Conservation (phyloP, 1,140 invertebrate species). For the Zaprionus gabonicus region DNA sequence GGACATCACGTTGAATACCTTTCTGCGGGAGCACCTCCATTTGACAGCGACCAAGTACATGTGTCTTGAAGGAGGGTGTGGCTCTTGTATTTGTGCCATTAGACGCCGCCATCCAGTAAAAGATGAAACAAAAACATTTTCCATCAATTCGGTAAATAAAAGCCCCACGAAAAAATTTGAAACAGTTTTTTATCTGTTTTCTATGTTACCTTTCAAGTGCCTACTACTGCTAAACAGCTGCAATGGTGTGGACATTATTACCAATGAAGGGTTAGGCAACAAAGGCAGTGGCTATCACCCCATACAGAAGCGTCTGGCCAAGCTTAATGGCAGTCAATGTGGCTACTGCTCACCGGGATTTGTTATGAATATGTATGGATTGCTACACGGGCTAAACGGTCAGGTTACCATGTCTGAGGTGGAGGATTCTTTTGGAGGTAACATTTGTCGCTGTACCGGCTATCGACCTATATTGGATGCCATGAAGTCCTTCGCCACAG, state of each 20-base stretch:
- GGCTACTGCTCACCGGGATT: slow-evolving; percentile 93
- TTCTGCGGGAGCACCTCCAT: slow-evolving; percentile 88
- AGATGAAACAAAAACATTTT: slow-evolving; percentile 86
- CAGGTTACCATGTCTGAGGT: slow-evolving; percentile 88
- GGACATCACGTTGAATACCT: slow-evolving; percentile 88
- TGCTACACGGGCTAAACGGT: slow-evolving; percentile 84
- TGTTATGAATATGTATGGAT: slow-evolving; percentile 93
- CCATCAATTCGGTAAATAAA: slow-evolving; percentile 90
- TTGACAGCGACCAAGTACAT: slow-evolving; percentile 92
- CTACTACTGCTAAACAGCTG: slow-evolving; percentile 89
- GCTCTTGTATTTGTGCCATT: slow-evolving; percentile 90
- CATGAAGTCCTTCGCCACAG: slow-evolving; percentile 90
- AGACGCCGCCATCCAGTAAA: slow-evolving; percentile 85
- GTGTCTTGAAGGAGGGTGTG: slow-evolving; percentile 94
- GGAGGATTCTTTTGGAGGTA: slow-evolving; percentile 92
- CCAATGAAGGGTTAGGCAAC: slow-evolving; percentile 91
- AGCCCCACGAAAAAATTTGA: neutral
- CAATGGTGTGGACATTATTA: slow-evolving; percentile 91
- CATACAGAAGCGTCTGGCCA: slow-evolving; percentile 88
- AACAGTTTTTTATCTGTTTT: neutral
- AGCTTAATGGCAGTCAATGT: slow-evolving; percentile 91
- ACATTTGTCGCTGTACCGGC: slow-evolving; percentile 94
- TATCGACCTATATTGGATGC: slow-evolving; percentile 93
- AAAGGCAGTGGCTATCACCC: slow-evolving; percentile 89
- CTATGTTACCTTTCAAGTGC: slow-evolving; percentile 85